Evolutionary conservation across 2,797 vertebrate species (phyloP).

Genomic region (Melopsittacus undulatus): DNA sequence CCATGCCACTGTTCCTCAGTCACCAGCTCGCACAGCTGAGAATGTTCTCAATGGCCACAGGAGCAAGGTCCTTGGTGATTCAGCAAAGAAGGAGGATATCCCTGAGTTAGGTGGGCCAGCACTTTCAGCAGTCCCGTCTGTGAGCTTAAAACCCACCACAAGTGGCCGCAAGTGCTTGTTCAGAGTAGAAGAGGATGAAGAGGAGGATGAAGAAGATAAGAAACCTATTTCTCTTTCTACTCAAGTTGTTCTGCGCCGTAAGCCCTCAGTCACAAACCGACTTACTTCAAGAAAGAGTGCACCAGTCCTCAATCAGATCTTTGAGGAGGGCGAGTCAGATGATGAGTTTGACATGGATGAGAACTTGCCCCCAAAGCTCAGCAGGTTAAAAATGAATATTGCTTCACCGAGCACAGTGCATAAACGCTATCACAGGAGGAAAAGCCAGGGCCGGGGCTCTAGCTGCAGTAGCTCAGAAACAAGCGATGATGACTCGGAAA

Average conservation of each 20-base stretch:
- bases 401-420: conserved; percentile 89
- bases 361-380: conserved; percentile 94
- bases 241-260: conserved; percentile 90
- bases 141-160: conserved; percentile 74
- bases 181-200: conserved; percentile 94
- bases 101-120: conserved; percentile 71
- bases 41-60: conserved; percentile 92
- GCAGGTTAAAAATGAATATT: conserved; percentile 95
- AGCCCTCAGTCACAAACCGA: conserved; percentile 94
- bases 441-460: conserved; percentile 95
- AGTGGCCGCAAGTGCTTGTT: conserved; percentile 90
- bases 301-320: conserved; percentile 97
- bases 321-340: conserved; percentile 95
- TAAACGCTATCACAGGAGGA: conserved; percentile 92
- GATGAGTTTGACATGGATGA: conserved; percentile 96
- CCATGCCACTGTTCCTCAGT: conserved; percentile 86
- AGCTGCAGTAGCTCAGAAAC: conserved; percentile 98
- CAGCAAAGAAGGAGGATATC: conserved; percentile 86
- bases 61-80: conserved; percentile 85
- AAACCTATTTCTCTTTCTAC: conserved; percentile 84
- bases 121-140: conserved; percentile 41
- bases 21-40: conserved; percentile 89
- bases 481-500: conserved; percentile 95
- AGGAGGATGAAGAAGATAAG: conserved; percentile 95
- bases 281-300: conserved; percentile 95